Base-by-base conservation (phyloP, 2,113 vertebrate species). In the Acrocephalus arundinaceus region DNA sequence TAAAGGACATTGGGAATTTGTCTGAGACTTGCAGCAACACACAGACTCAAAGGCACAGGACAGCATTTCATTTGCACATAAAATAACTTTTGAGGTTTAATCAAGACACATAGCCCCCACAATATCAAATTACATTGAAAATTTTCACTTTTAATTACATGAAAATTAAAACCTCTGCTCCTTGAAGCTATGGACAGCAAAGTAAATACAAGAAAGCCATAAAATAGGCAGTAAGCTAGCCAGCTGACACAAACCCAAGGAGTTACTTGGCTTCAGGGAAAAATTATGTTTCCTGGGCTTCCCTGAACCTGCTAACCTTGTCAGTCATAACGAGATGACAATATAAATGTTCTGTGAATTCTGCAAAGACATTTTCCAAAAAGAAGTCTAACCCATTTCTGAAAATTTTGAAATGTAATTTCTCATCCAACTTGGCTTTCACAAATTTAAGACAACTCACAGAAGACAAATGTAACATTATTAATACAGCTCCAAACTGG, bases 261-360 rank as follows among this genome's bases (percentile, higher is more conserved):
- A 94, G 39, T 45, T 77, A 70, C 15, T 74, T 92, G 62, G 73
- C 88, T 87, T 74, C 94, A 75, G 76, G 65, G 65, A 52, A 89
- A 80, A 81, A 45, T 7, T 11, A 20, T 30, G 7, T 90, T 77
- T 84, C 61, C 45, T 45, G 84, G 73, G 70, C 61, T 90, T 95
- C 70, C 73, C 83, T 79, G 80, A 93, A 84, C 83, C 52, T 90
- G 61, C 43, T 93, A 81, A 77, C 86, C 68, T 81, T 52, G 73
- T 57, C 55, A 88, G 51, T 57, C 83, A 87, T 67, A 93, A 86
- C 51, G 57, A 77, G 22, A 61, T 57, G 48, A 16, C 86, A 72
- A n/a, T 3, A 4, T 46, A 73, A 92, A 81, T 10, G 22, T 58
- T 58, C 58, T 30, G 17, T 30, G 19, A 89, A 59, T 77, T 86